These are phyloP conservation scores for Dryobotodes eremita DNA, from an alignment of 2,888 invertebrate genomes.

Conservation along the genomic window DNA sequence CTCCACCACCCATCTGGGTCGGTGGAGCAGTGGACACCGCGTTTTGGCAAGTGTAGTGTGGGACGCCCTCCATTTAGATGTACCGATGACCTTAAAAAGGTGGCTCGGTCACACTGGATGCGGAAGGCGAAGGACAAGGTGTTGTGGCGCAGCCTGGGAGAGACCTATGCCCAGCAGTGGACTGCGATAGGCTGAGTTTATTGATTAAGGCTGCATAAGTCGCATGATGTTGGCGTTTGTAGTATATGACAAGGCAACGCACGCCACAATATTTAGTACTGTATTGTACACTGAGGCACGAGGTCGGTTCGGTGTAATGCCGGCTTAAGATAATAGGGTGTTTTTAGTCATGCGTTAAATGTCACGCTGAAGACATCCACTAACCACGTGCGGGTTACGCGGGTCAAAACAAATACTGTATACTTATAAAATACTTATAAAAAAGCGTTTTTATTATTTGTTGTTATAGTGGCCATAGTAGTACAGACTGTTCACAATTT, in stretches of 20 bases:
- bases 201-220: neutral
- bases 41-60: neutral
- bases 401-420: neutral
- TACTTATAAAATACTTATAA: neutral
- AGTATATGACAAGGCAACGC: neutral
- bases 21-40: neutral
- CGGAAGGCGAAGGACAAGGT: neutral
- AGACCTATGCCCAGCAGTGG: neutral
- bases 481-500: neutral
- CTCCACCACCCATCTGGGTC: too few species aligned
- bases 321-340: constrained; percentile 44
- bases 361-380: constrained; percentile 19
- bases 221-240: neutral
- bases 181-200: neutral
- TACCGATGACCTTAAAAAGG: neutral
- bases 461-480: neutral
- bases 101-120: too few species aligned
- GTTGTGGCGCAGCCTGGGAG: neutral
- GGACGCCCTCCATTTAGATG: too few species aligned
- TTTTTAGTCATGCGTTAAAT: constrained; percentile 32
- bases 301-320: constrained; percentile 17
- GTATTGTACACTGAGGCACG: constrained; percentile 7
- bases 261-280: neutral
- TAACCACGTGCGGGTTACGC: neutral
- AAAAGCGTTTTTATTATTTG: too few species aligned